Evolutionary conservation across 2,888 invertebrate genomes (phyloP).

Genomic region (Adelphocoris suturalis): DNA sequence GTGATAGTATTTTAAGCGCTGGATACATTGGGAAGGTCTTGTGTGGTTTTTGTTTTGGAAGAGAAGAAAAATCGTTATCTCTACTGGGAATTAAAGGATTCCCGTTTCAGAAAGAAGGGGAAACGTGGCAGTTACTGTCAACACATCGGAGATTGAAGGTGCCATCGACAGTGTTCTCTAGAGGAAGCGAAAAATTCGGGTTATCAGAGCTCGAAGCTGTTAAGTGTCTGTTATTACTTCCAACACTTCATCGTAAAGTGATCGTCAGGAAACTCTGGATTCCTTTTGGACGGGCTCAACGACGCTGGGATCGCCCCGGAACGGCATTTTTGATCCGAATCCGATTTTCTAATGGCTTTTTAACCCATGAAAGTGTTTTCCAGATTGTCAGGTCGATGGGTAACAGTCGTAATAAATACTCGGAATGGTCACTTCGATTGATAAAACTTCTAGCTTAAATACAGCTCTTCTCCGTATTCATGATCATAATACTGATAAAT

Average conservation of each 20-base stretch:
- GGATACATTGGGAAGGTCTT: background rate
- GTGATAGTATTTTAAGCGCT: background rate
- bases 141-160: background rate
- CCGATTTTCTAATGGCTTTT: background rate
- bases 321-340: slow-evolving; percentile 19
- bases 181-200: slow-evolving; percentile 10
- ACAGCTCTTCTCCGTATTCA: no score
- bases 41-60: background rate
- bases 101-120: background rate
- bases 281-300: background rate
- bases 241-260: slow-evolving; percentile 10
- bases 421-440: background rate
- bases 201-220: background rate
- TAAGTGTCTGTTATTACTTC: slow-evolving; percentile 13
- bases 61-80: slow-evolving; percentile 23
- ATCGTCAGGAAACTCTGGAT: slow-evolving; percentile 10
- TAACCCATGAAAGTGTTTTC: background rate
- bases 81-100: slow-evolving; percentile 3
- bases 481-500: no score
- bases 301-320: background rate
- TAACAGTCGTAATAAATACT: background rate
- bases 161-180: slow-evolving; percentile 9
- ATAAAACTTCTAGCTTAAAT: background rate
- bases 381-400: background rate
- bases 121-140: slow-evolving; percentile 6